phyloP scores from a whole-genome alignment of 2,888 invertebrate genomes.

The Acleris literana region DNA sequence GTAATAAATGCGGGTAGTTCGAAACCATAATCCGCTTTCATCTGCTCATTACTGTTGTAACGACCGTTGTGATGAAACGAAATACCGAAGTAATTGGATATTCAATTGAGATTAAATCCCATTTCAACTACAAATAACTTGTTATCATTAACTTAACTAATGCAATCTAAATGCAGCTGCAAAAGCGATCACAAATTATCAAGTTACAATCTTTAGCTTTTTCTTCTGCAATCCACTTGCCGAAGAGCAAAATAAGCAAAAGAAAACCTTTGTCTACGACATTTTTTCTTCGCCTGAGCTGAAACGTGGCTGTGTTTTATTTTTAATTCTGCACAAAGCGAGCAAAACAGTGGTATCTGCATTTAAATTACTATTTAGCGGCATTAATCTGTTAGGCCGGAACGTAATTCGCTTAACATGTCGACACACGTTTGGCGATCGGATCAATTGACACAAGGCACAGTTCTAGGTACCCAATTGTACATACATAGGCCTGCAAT shows the following conservation, averaged over 20 bases:
- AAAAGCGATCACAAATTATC: not conserved
- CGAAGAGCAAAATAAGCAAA: not conserved
- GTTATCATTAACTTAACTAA: too few relatives aligned
- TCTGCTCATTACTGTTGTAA: too few relatives aligned
- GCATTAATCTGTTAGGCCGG: constrained; percentile 26
- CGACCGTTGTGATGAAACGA: too few relatives aligned
- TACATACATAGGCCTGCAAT: constrained; percentile 31
- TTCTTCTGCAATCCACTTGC: not conserved
- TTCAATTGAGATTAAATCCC: too few relatives aligned
- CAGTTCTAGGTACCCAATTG: constrained; percentile 14
- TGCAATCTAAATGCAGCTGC: not conserved
- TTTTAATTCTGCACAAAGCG: not conserved
- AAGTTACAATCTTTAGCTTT: not conserved
- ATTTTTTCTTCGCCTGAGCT: not conserved
- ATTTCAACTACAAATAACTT: too few relatives aligned
- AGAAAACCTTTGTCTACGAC: not conserved
- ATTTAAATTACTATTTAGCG: constrained; percentile 14
- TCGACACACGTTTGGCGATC: constrained; percentile 27
- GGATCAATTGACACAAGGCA: constrained; percentile 33
- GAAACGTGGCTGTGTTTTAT: not conserved
- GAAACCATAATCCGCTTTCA: too few relatives aligned
- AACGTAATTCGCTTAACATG: constrained; percentile 14
- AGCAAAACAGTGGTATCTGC: constrained; percentile 5
- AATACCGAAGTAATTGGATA: too few relatives aligned
- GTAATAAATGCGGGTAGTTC: too few relatives aligned